These are phyloP conservation scores for Andricus curvator DNA, from an alignment of 2,888 invertebrate genomes.

Conservation along the genomic window DNA sequence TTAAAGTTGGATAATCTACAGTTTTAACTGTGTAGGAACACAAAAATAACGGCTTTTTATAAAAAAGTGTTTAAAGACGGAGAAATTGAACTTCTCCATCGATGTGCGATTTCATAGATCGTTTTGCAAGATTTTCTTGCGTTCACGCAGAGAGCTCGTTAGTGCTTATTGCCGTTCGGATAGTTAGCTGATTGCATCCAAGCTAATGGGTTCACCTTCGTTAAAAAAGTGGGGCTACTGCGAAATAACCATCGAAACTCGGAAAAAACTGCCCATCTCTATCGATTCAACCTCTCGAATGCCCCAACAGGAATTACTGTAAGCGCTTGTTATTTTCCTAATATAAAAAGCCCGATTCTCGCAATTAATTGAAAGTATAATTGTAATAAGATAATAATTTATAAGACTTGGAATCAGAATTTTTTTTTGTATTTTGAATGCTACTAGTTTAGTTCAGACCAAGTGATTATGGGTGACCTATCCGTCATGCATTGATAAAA, in stretches of 20 bases:
- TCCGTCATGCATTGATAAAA: slow-evolving; percentile 6
- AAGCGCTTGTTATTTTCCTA: background rate
- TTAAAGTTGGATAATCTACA: no score
- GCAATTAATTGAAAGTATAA: background rate
- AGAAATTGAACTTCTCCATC: slow-evolving; percentile 25
- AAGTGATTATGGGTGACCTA: slow-evolving; percentile 15
- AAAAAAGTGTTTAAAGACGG: background rate
- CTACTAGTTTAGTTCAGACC: background rate
- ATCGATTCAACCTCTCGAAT: slow-evolving; percentile 10
- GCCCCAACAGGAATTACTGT: background rate
- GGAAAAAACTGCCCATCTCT: slow-evolving; percentile 15
- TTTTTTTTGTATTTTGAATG: background rate
- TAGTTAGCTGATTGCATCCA: slow-evolving; percentile 60
- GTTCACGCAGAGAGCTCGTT: slow-evolving; percentile 49
- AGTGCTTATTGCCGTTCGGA: slow-evolving; percentile 47
- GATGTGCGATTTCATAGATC: slow-evolving; percentile 8
- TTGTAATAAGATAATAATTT: background rate
- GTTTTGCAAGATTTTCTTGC: slow-evolving; percentile 38
- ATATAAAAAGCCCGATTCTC: background rate
- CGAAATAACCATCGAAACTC: slow-evolving; percentile 46
- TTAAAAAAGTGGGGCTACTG: slow-evolving; percentile 52
- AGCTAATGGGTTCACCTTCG: slow-evolving; percentile 57
- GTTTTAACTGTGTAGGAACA: no score
- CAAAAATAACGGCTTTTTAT: no score
- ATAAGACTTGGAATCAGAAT: background rate